These are phyloP conservation scores for Meriones psammophilus DNA, from an alignment of 2,797 vertebrate genomes.

Conservation along the genomic window DNA sequence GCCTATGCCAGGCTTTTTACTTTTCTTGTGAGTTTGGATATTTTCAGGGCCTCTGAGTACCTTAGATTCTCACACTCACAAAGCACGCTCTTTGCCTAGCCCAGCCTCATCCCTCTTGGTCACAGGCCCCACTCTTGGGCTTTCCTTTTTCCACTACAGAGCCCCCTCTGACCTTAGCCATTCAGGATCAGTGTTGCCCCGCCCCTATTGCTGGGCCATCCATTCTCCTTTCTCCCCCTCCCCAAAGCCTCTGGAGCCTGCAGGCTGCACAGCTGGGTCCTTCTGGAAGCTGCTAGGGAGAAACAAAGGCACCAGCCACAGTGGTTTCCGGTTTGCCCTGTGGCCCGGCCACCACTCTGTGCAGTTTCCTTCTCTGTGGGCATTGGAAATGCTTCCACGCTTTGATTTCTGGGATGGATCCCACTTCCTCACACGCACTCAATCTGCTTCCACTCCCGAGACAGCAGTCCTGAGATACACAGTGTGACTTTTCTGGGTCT, in stretches of 20 bases:
- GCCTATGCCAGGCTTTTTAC: neutral
- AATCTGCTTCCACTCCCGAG: neutral
- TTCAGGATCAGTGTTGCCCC: too few species aligned
- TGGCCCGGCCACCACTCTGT: neutral
- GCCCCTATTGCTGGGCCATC: neutral
- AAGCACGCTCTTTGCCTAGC: neutral
- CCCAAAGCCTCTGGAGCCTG: neutral
- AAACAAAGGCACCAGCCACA: neutral
- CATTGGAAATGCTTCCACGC: neutral
- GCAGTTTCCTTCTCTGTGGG: neutral
- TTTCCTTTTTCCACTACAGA: neutral
- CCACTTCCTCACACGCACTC: neutral
- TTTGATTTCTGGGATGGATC: neutral
- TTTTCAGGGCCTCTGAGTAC: neutral
- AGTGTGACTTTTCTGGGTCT: neutral
- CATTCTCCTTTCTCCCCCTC: neutral
- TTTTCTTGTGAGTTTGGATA: neutral
- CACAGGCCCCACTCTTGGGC: neutral
- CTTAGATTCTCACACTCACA: neutral
- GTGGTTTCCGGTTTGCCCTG: neutral
- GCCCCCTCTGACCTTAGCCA: neutral
- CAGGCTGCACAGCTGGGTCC: neutral
- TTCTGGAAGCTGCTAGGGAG: neutral
- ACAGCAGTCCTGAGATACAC: neutral
- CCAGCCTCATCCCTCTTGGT: neutral